phyloP scores from a whole-genome alignment of 2,113 vertebrate species.

The Lontra canadensis region DNA sequence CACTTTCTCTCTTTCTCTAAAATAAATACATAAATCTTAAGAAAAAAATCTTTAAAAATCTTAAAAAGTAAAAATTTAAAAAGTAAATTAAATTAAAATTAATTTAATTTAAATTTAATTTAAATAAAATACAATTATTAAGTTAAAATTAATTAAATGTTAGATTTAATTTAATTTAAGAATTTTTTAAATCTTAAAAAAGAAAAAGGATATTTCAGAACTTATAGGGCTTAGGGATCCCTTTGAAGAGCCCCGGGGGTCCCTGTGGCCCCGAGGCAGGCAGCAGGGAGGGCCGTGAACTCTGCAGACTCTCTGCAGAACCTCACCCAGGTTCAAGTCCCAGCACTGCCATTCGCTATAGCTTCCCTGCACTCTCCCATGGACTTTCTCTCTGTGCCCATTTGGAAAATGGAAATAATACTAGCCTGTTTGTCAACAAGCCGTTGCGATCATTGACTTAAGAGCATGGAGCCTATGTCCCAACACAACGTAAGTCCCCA shows the following conservation, averaged over 20 bases:
- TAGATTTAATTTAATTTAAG: no score
- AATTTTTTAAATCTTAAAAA: no score
- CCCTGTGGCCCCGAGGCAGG: neutral
- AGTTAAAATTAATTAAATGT: no score
- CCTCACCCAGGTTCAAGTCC: neutral
- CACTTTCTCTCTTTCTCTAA: neutral
- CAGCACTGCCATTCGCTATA: accelerated
- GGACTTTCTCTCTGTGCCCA: neutral
- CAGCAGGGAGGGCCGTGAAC: no score
- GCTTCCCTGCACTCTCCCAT: accelerated
- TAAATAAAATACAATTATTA: no score
- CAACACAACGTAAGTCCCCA: no score
- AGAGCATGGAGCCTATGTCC: neutral
- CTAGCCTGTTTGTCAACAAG: neutral
- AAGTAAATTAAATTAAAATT: no score
- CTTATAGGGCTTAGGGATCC: accelerated
- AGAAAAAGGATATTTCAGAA: neutral
- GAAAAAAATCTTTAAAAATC: no score
- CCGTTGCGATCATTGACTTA: neutral
- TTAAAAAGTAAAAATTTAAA: no score
- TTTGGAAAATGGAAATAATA: neutral
- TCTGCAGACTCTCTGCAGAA: accelerated
- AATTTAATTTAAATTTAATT: no score
- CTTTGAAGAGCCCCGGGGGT: neutral
- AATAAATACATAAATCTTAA: no score